Conservation (phyloP, 30 jellyfish, hydroid and myxozoan species). For the Pelagia noctiluca region DNA sequence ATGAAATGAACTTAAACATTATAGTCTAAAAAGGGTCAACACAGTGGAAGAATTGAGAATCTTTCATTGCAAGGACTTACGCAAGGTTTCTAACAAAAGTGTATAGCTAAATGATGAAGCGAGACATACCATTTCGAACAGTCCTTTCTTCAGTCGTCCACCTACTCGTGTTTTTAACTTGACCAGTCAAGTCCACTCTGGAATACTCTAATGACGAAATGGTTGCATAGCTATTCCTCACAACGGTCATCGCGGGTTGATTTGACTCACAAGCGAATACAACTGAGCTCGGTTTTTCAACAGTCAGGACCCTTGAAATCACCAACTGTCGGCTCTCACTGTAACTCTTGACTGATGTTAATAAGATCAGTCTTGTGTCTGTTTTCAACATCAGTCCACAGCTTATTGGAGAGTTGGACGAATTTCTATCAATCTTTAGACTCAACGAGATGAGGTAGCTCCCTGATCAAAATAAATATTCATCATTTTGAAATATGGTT, state of each 20-base stretch:
- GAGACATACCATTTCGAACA: too few species aligned
- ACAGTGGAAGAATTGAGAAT: too few species aligned
- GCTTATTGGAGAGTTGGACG: background rate
- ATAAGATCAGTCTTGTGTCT: background rate
- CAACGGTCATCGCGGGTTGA: background rate
- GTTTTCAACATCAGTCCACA: background rate
- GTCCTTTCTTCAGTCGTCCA: background rate
- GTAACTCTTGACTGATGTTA: background rate
- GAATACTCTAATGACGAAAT: conserved; percentile 33
- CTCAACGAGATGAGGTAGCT: background rate
- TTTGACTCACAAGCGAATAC: conserved; percentile 35
- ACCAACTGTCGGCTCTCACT: background rate
- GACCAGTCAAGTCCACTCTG: too few species aligned
- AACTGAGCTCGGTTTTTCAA: background rate
- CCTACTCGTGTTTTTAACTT: too few species aligned
- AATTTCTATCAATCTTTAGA: background rate
- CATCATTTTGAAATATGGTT: too few species aligned
- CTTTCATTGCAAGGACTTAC: too few species aligned
- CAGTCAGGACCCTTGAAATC: conserved; percentile 8
- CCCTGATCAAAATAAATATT: background rate
- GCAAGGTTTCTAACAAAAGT: too few species aligned
- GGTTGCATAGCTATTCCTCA: conserved; percentile 5
- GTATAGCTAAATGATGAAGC: too few species aligned
- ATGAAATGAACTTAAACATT: too few species aligned
- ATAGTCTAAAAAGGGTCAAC: too few species aligned